Conservation (phyloP, 2,113 vertebrate genomes). For the Leptodactylus fuscus region DNA sequence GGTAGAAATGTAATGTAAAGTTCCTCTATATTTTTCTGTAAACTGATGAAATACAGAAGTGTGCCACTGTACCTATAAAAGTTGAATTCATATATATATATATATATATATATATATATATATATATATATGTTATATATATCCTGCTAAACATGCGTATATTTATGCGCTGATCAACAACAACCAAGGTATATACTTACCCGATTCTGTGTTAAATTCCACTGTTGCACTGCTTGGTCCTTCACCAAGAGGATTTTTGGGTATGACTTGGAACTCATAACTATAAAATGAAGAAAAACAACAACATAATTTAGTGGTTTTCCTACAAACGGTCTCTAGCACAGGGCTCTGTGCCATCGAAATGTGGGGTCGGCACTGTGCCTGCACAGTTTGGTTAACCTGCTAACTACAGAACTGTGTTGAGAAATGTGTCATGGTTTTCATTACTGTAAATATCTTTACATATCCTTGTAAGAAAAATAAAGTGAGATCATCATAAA, state of each 20-base stretch:
- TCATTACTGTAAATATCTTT: not conserved
- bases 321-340: not conserved
- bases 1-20: not conserved
- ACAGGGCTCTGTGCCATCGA: not conserved
- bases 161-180: not conserved
- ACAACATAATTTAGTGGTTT: not conserved
- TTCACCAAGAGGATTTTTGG: conserved; percentile 88
- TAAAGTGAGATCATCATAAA: not conserved
- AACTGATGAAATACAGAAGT: not conserved
- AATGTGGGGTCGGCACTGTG: not conserved
- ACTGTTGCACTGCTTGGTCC: conserved; percentile 87
- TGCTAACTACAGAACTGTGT: not conserved
- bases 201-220: conserved; percentile 93
- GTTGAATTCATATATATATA: not conserved
- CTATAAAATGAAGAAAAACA: conserved; percentile 70
- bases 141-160: no score
- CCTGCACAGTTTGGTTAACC: not conserved
- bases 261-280: conserved; percentile 92
- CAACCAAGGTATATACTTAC: conserved; percentile 70
- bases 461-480: not conserved
- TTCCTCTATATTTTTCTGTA: no score
- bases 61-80: not conserved
- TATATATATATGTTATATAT: no score
- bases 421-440: not conserved
- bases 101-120: not conserved